Conservation (phyloP, 2,113 vertebrate genomes). For the Scopus umbretta region DNA sequence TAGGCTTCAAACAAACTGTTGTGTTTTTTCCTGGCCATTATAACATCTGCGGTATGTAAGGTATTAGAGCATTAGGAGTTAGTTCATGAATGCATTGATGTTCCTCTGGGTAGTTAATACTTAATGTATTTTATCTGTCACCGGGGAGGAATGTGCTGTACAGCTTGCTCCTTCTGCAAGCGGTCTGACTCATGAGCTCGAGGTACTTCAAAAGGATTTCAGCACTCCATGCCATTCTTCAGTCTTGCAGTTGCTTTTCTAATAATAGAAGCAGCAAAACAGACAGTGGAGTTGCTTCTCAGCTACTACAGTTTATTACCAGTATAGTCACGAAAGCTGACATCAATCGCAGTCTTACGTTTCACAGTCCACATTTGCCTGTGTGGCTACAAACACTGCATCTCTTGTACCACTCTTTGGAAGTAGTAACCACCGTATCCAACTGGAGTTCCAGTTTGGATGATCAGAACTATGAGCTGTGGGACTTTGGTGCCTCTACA, state of each 20-base stretch:
- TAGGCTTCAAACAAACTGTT: neutral
- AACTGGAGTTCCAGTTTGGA: neutral
- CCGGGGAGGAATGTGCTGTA: neutral
- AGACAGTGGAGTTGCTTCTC: neutral
- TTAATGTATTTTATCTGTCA: conserved; percentile 26
- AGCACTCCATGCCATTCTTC: neutral
- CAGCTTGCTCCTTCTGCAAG: neutral
- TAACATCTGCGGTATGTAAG: neutral
- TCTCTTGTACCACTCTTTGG: neutral
- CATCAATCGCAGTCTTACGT: rapidly evolving
- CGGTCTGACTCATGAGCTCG: conserved; percentile 3
- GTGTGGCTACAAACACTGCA: rapidly evolving
- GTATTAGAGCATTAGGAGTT: neutral
- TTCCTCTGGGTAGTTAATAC: conserved; percentile 6
- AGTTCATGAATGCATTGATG: neutral
- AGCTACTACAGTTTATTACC: neutral
- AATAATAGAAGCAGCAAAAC: conserved; percentile 31
- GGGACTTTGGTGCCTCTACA: neutral
- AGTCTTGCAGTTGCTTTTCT: conserved; percentile 26
- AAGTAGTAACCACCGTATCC: neutral
- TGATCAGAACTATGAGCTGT: neutral
- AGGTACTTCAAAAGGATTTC: conserved; percentile 1
- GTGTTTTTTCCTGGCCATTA: neutral
- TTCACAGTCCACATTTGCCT: neutral
- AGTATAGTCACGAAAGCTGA: neutral